Evolutionary conservation across 2,888 invertebrate species (phyloP).

Genomic region (Tetropium fuscum): DNA sequence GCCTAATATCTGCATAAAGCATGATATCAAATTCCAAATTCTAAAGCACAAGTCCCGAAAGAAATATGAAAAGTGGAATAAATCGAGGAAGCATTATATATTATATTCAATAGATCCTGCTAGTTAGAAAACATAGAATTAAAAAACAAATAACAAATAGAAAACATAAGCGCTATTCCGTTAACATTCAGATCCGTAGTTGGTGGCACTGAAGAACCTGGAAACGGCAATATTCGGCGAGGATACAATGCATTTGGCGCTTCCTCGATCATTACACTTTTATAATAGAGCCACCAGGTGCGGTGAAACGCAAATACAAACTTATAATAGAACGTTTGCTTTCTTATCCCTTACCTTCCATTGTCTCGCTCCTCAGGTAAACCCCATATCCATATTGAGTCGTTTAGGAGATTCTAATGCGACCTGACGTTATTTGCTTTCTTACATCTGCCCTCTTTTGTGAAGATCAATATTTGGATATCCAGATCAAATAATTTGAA

Average conservation of each 20-base stretch:
- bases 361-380: constrained; percentile 58
- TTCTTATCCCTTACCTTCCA: constrained; percentile 50
- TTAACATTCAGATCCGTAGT: constrained; percentile 10
- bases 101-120: too few relatives aligned
- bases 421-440: constrained; percentile 48
- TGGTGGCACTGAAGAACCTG: background rate
- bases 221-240: constrained; percentile 17
- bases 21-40: too few relatives aligned
- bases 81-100: too few relatives aligned
- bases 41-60: too few relatives aligned
- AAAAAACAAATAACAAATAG: too few relatives aligned
- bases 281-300: constrained; percentile 53
- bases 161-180: constrained; percentile 4
- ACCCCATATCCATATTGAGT: constrained; percentile 47
- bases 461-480: constrained; percentile 53
- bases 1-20: too few relatives aligned
- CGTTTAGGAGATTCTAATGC: constrained; percentile 48
- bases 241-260: constrained; percentile 30
- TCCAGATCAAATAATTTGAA: constrained; percentile 49
- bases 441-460: constrained; percentile 49
- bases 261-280: constrained; percentile 44
- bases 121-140: too few relatives aligned
- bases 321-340: constrained; percentile 56
- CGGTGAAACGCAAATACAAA: constrained; percentile 54
- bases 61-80: too few relatives aligned